These are phyloP conservation scores for Myxocyprinus asiaticus DNA, from an alignment of 2,113 vertebrate species.

Conservation along the genomic window DNA sequence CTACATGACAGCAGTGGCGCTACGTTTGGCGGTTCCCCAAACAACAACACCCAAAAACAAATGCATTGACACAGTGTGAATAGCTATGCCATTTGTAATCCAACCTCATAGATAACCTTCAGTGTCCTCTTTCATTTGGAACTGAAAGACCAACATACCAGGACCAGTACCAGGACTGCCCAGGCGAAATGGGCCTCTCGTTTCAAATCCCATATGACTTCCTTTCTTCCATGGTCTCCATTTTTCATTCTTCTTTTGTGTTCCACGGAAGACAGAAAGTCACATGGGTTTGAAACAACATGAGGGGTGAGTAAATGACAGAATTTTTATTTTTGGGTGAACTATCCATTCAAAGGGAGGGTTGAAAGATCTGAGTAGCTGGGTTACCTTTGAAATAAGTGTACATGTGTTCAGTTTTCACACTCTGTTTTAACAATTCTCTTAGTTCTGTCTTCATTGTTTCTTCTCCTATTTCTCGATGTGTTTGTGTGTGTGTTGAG, in stretches of 20 bases:
- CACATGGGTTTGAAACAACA: neutral
- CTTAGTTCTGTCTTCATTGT: neutral
- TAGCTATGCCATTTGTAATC: slow-evolving; percentile 18
- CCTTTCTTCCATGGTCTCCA: too few relatives aligned
- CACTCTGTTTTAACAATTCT: neutral
- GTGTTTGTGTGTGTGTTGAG: slow-evolving; percentile 9
- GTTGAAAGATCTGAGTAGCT: neutral
- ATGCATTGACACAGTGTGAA: slow-evolving; percentile 3
- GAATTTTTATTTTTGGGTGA: neutral
- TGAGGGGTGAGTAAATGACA: neutral
- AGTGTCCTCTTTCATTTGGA: neutral
- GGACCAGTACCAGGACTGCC: neutral
- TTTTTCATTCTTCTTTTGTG: too few relatives aligned
- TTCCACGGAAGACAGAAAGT: too few relatives aligned
- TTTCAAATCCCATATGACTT: too few relatives aligned
- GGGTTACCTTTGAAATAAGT: neutral
- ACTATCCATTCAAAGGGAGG: neutral
- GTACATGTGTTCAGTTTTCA: neutral
- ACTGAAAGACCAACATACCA: neutral
- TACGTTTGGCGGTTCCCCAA: neutral
- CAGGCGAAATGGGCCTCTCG: neutral
- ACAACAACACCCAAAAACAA: slow-evolving; percentile 12
- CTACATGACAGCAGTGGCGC: slow-evolving; percentile 13
- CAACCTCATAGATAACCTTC: slow-evolving; percentile 28
- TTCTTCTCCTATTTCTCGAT: slow-evolving; percentile 18